phyloP scores from a whole-genome alignment of 1,140 invertebrate species.

The Pseudobourletiella spinata region DNA sequence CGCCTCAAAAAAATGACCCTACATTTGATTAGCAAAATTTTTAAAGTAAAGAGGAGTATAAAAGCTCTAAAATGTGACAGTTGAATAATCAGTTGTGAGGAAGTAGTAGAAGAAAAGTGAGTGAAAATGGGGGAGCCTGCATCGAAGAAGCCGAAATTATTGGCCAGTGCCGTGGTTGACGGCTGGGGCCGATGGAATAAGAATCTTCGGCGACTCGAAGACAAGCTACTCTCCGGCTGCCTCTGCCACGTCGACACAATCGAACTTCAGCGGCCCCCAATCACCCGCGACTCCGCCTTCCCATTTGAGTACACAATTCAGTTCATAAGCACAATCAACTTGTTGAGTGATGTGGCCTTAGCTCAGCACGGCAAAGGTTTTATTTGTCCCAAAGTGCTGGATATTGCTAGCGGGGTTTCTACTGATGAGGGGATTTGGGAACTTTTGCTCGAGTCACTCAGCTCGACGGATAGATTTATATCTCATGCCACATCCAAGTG shows the following conservation, averaged over 20 bases:
- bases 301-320: constrained; percentile 45
- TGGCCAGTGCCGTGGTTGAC: not conserved
- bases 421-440: constrained; percentile 70
- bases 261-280: constrained; percentile 25
- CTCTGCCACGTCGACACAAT: constrained; percentile 27
- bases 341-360: constrained; percentile 71
- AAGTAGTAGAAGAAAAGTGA: too few species aligned
- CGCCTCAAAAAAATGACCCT: too few species aligned
- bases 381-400: constrained; percentile 65
- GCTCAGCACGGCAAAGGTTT: constrained; percentile 70
- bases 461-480: constrained; percentile 66
- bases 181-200: constrained; percentile 24
- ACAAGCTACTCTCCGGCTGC: constrained; percentile 26
- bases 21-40: too few species aligned
- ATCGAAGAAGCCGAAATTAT: constrained; percentile 29
- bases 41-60: too few species aligned
- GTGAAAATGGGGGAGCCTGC: constrained; percentile 33
- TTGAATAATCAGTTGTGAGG: too few species aligned
- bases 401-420: constrained; percentile 67
- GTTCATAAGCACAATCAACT: constrained; percentile 68
- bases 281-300: constrained; percentile 9
- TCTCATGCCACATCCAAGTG: constrained; percentile 68
- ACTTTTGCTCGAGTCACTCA: constrained; percentile 67
- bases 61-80: too few species aligned
- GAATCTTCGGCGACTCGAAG: constrained; percentile 27